Base-by-base conservation (phyloP, 2,113 vertebrate species). In the Philantomba maxwellii region DNA sequence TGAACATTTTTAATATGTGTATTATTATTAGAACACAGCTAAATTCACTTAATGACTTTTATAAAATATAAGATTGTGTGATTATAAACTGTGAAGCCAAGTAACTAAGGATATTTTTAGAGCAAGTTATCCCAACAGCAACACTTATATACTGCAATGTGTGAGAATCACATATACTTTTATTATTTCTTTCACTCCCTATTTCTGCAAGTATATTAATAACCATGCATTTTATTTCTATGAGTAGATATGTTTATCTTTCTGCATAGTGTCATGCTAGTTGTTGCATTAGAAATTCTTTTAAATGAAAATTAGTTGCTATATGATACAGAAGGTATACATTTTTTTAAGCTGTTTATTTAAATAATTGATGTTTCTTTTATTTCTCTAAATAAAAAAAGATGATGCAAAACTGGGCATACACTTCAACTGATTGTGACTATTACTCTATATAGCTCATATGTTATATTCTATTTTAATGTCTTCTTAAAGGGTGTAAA, bases 71-170 rank as follows among this genome's bases (percentile, higher is more conserved):
- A 62, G 7, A 39, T 49, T 93, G 36, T 82, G 2, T 87, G 11
- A 64, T 85, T 92, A 73, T 36, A 92, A 91, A 96, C 75, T 96
- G 10, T 91, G 66, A 97, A 91, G 5, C 21, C 87, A 75, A 58
- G 19, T 82, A 95, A 47, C 58, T 66, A 39, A 81, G 9, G 8
- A 12, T 36, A 91, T 88, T 95, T 95, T 96, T 89, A 95, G 66
- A 93, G 17, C 2, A 60, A 73, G 75, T 62, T 88, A 45, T 85
- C 39, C 60, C 11, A 89, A 47, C 5, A 96, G 13, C 2, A 92
- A 47, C 26, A 88, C 21, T 80, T 82, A 51, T 16, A 28, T 36
- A 49, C 9, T 77, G 21, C 93, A 45, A 89, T 93, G 26, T 81
- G 26, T 90, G 43, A 90, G n/a, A 89, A 33, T 93, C 53, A 88